Base-by-base conservation (phyloP, 2,113 vertebrate genomes). In the Octodon degus region DNA sequence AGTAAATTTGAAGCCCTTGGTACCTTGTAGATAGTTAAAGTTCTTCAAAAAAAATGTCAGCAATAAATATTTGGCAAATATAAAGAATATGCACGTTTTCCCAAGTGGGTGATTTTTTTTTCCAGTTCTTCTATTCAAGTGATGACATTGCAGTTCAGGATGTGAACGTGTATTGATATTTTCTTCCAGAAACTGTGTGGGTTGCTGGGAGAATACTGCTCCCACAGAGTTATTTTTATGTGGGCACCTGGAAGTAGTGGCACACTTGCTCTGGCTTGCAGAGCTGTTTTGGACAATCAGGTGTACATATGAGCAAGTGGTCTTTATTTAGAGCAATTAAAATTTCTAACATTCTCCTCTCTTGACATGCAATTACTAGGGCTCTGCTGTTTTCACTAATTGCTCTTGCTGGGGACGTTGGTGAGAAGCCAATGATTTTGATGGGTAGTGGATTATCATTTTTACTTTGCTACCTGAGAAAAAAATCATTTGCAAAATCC, bases 401-500 rank as follows among this genome's bases (percentile, higher is more conserved):
- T 99, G 99, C 99, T 99, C 99, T 99, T 99, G 99, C 99, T 98
- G 99, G 99, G 98, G 98, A 99, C 98, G 99, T 99, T 99, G 99
- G 99, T 99, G 98, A 99, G 99, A 98, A 99, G 99, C 99, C 99
- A 99, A 98, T 99, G 99, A 99, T 99, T 99, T 99, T 99, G 99
- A 99, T 99, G 99, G 99, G 98, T 99, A 98, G 98, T 89, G 99
- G 99, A 99, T 99, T 99, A 99, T 98, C 98, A 99, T 98, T 99
- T 99, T 99, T 99, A 99, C 99, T 99, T 99, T 98, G 98, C 99
- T 99, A 99, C 99, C 99, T 99, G 99, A 99, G 99, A 99, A 99
- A 99, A 99, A 99, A 99, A 99, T 99, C 98, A 99, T 99, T 99
- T 99, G 99, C 99, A 99, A 99, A 99, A 99, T 99, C 99, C 99